Evolutionary conservation across 2,797 vertebrate genomes (phyloP).

Genomic region (Tapera naevia): DNA sequence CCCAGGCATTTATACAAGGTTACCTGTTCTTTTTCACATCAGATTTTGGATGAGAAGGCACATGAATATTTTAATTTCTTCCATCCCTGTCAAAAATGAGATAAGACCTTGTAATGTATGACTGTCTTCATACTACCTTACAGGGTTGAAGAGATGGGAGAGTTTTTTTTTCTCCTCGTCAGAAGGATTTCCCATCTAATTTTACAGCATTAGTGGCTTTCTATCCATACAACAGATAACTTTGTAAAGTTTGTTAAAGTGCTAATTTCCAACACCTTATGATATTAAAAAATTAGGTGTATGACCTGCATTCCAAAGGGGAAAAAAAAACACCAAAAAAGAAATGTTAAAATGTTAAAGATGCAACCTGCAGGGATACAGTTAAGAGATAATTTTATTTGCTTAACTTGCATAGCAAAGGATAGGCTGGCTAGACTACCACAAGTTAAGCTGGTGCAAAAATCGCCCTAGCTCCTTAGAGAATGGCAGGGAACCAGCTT

Average conservation of each 20-base stretch:
- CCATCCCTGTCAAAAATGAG: not conserved
- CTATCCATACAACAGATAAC: not conserved
- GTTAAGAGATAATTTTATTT: not conserved
- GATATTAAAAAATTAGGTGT: not conserved
- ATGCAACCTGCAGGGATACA: not conserved
- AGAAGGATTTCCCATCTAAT: not conserved
- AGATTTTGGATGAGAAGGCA: not conserved
- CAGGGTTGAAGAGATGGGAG: not conserved
- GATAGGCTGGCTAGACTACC: not conserved
- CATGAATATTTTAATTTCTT: not conserved
- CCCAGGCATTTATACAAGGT: not conserved
- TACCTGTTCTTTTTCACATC: not conserved
- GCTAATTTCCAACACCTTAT: not conserved
- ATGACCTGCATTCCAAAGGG: not conserved
- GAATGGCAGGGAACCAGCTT: not conserved
- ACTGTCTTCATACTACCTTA: not conserved
- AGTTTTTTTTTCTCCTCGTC: not conserved
- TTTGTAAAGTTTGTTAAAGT: not conserved
- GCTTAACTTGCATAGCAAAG: not conserved
- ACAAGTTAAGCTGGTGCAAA: not conserved
- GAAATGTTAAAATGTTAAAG: not conserved
- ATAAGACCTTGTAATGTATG: not conserved
- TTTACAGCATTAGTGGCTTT: not conserved
- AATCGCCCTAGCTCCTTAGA: not conserved
- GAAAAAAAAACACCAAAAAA: not conserved